Conservation (phyloP, 1,140 invertebrate species). For the Drosophila triauraria region DNA sequence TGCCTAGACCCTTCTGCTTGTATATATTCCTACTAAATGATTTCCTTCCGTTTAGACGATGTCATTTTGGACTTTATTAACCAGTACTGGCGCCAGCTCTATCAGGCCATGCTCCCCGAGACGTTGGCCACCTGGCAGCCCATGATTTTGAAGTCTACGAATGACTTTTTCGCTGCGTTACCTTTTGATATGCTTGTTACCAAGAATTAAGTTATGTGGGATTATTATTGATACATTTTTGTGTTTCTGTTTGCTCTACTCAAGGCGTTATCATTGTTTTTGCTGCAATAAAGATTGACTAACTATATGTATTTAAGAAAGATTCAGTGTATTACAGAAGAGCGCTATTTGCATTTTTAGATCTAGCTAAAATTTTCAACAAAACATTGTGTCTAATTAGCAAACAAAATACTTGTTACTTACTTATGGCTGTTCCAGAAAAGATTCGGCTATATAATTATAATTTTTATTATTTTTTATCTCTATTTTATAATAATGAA, state of each 20-base stretch:
- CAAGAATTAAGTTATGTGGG: constrained; percentile 38
- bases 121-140: constrained; percentile 76
- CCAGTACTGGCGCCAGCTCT: constrained; percentile 78
- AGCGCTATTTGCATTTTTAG: too few species aligned
- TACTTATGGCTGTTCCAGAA: too few species aligned
- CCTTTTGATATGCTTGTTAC: constrained; percentile 74
- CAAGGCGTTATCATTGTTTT: constrained; percentile 65
- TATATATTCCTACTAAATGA: not conserved
- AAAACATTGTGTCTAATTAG: too few species aligned
- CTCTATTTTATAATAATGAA: too few species aligned
- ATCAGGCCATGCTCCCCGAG: constrained; percentile 72
- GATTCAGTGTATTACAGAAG: not conserved
- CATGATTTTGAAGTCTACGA: constrained; percentile 59
- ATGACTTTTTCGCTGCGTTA: constrained; percentile 74
- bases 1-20: not conserved
- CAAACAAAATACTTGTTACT: too few species aligned
- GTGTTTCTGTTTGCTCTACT: constrained; percentile 23
- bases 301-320: not conserved
- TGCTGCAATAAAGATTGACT: constrained; percentile 50
- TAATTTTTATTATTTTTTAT: too few species aligned
- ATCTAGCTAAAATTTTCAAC: too few species aligned
- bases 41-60: constrained; percentile 52
- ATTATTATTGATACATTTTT: constrained; percentile 5
- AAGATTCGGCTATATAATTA: too few species aligned
- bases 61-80: constrained; percentile 82